phyloP scores from a whole-genome alignment of 2,113 vertebrate genomes.

The Silurus glanis region DNA sequence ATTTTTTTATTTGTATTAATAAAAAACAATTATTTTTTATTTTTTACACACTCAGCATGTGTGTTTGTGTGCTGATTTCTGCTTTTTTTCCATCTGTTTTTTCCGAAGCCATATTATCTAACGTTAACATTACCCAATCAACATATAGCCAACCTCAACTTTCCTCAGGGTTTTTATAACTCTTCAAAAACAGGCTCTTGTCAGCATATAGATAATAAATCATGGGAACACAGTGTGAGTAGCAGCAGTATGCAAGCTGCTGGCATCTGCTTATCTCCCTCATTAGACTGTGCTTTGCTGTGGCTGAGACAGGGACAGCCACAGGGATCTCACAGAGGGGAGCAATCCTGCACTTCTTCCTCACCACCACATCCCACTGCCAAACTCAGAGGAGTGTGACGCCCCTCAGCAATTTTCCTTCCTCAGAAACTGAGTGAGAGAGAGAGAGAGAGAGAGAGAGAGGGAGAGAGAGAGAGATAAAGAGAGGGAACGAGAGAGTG shows the following conservation, averaged over 20 bases:
- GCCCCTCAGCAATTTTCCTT: conserved; percentile 71
- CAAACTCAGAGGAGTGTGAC: conserved; percentile 70
- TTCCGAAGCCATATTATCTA: neutral
- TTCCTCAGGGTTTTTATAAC: conserved; percentile 20
- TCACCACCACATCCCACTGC: conserved; percentile 67
- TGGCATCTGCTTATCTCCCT: conserved; percentile 53
- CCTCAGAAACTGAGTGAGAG: conserved; percentile 62
- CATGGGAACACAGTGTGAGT: conserved; percentile 34
- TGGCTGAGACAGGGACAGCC: conserved; percentile 52
- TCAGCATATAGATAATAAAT: conserved; percentile 51
- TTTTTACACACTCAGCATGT: neutral
- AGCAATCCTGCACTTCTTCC: conserved; percentile 66
- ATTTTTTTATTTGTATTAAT: neutral
- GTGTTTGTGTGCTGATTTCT: neutral
- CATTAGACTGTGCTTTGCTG: conserved; percentile 57
- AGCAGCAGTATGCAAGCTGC: conserved; percentile 41
- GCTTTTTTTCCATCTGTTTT: neutral
- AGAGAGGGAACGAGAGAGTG: conserved; percentile 36
- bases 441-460: conserved; percentile 11
- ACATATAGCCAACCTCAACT: conserved; percentile 21
- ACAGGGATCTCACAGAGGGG: conserved; percentile 60
- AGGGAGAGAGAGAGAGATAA: conserved; percentile 5
- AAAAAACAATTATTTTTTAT: neutral
- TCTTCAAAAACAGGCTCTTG: conserved; percentile 24
- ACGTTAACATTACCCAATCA: neutral